Evolutionary conservation across 1,140 invertebrate genomes (phyloP), one percentile per base, ranked within the genome.

Genomic region (Diorhabda sublineata): DNA sequence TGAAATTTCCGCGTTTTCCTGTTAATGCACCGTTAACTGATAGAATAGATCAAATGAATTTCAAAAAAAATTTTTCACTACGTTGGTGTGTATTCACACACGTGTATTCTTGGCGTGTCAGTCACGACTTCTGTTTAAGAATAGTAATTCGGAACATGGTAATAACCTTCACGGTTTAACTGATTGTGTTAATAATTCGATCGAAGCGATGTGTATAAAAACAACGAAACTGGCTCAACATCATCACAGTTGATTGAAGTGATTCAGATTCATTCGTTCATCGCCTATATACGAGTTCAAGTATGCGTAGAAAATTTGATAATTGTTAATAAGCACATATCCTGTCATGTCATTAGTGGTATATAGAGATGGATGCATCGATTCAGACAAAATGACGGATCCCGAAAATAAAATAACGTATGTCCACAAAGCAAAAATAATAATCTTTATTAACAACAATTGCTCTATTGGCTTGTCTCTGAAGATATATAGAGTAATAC

Each of bases 81-180:
- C 26, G 26, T 26, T 26, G 26, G 26, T 26, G 26, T 0, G 26
- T 26, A 26, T 26, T 26, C 26, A 26, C 26, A 26, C 26, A 26
- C 26, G 26, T 26, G 26, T 26, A 26, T 26, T 26, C 26, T 26
- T 26, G 26, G 26, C 26, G 26, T 26, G 26, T 26, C 26, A 26
- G 26, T 26, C 26, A 26, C 26, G 26, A 26, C 26, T 26, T 26
- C 26, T 26, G 26, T 26, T 26, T 26, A 26, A 26, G 26, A 63
- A n/a, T 42, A 42, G 69, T 66, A 44, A 70, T 70, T 70, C 67
- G n/a, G 56, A 52, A 59, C 42, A 47, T 44, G 26, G 59, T 8
- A 61, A 45, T 43, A 63, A 70, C 52, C 65, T 60, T 70, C 65
- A 70, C 69, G 69, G 8, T 70, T 70, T 67, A 70, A 67, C 61